Conservation (phyloP, 1,140 invertebrate species). For the Trichonephila inaurata region DNA sequence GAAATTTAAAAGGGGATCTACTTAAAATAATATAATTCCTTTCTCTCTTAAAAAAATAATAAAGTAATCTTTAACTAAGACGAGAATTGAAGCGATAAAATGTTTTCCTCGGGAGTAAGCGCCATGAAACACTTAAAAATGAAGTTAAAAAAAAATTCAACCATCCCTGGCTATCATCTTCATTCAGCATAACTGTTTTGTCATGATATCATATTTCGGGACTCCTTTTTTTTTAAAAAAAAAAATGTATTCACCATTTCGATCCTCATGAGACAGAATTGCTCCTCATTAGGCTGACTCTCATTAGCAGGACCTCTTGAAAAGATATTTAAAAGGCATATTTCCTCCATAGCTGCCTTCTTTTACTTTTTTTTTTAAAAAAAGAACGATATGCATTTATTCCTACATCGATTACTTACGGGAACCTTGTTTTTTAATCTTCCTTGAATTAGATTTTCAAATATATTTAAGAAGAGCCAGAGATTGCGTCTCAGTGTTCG, state of each 20-base stretch:
- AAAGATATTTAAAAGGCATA: slow-evolving; percentile 68
- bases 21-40: neutral
- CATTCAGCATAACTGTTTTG: slow-evolving; percentile 20
- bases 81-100: neutral
- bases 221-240: neutral
- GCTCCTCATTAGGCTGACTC: slow-evolving; percentile 50
- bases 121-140: neutral
- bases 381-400: slow-evolving; percentile 29
- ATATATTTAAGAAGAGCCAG: slow-evolving; percentile 11
- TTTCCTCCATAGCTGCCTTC: slow-evolving; percentile 48
- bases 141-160: neutral
- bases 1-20: neutral
- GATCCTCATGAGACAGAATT: slow-evolving; percentile 30
- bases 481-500: neutral
- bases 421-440: slow-evolving; percentile 31
- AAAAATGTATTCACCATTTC: neutral
- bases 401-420: slow-evolving; percentile 22
- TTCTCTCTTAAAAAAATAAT: neutral
- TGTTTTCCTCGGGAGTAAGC: neutral
- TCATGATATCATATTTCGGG: slow-evolving; percentile 35
- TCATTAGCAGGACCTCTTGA: slow-evolving; percentile 60
- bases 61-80: neutral
- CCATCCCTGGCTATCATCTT: neutral
- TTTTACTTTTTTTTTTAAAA: slow-evolving; percentile 25
- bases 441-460: slow-evolving; percentile 45